phyloP scores from a whole-genome alignment of 1,140 invertebrate species.

The Physella acuta region DNA sequence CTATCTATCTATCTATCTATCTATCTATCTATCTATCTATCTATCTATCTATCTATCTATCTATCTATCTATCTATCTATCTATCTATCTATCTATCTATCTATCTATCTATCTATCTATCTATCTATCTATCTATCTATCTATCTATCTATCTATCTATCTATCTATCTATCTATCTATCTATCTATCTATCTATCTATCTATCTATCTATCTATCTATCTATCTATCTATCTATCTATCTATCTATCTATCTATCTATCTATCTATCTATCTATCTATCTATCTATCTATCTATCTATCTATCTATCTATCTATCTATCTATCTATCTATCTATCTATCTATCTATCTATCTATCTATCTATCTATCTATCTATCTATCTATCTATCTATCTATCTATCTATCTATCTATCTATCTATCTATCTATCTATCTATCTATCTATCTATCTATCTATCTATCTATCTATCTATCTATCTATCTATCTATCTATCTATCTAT shows the following conservation, averaged over 20 bases:
- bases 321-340: too few species aligned
- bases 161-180: neutral
- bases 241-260: neutral
- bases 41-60: neutral
- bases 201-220: neutral
- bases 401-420: too few species aligned
- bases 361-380: too few species aligned
- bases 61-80: neutral
- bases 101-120: slow-evolving; percentile 8
- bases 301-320: neutral
- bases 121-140: neutral
- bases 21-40: neutral
- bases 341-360: too few species aligned
- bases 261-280: neutral
- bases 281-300: neutral
- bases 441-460: too few species aligned
- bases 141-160: slow-evolving; percentile 7
- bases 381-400: too few species aligned
- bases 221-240: slow-evolving; percentile 9
- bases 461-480: too few species aligned
- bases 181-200: slow-evolving; percentile 4
- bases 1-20: neutral
- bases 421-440: too few species aligned
- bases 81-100: slow-evolving; percentile 9
- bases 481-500: too few species aligned